Evolutionary conservation across 30 jellyfish, hydroid and myxozoan species (phyloP), one percentile per base, ranked within the genome.

Genomic region (Aurelia aurita complex sp. Pacific): DNA sequence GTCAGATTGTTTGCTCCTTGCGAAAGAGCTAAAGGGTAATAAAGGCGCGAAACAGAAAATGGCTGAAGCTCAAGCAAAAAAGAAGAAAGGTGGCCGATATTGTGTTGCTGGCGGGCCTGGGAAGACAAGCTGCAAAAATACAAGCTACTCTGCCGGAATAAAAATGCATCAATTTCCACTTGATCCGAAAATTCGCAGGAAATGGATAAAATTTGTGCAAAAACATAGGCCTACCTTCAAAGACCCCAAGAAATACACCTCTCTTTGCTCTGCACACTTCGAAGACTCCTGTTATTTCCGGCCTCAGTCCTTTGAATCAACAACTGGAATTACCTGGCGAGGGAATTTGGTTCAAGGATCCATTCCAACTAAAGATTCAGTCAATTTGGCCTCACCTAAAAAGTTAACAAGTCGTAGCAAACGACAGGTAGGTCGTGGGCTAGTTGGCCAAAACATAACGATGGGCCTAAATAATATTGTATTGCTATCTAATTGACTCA

Each of bases 91-190:
- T 69, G 92, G 92, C 79, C 69, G 79, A 72, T 82, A 82, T 73
- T 82, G 85, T 60, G 86, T 82, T 17, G 92, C 86, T 5, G 86
- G 92, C 12, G 85, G 67, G 23, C 86, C 86, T 11, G 86, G 86
- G 10, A 51, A 55, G 17, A 53, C 64, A 43, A 82, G 91, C 91
- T 82, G 91, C 63, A 52, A 52, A 34, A 82, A 82, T 51, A 82
- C 91, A 51, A 68, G 72, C 72, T 72, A 82, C 53, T 33, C 92
- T 10, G 36, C 78, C 13, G 85, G 92, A 1, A 82, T 82, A 29
- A 23, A 54, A 60, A 82, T 82, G 85, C 92, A 53, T 33, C 77
- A 82, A 43, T 82, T 82, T 38, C 92, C 92, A 0, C 51, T 19
- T 11, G 46, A 82, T 69, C 73, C 33, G 13, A 68, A 29, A 51